These are phyloP conservation scores for Tympanoctomys barrerae DNA, from an alignment of 2,797 vertebrate species.

Conservation along the genomic window DNA sequence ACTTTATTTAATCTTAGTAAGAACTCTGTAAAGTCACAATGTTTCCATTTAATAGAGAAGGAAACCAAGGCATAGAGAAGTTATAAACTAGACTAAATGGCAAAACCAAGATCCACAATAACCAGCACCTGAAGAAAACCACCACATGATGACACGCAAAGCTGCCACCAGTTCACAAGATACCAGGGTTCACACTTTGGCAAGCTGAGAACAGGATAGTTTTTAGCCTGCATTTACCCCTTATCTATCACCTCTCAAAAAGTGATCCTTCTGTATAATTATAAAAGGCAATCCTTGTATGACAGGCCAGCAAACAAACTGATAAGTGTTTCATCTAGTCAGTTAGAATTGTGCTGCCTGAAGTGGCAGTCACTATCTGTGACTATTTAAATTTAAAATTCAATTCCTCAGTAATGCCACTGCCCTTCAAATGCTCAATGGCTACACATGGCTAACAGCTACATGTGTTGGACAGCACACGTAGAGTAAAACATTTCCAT, in stretches of 20 bases:
- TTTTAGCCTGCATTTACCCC: background rate
- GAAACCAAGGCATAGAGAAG: constrained; percentile 8
- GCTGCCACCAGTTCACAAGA: background rate
- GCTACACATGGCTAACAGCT: background rate
- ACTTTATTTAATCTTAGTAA: background rate
- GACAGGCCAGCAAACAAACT: background rate
- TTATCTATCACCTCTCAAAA: background rate
- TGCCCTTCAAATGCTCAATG: constrained; percentile 2
- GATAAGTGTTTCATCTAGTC: background rate
- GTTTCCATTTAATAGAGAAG: background rate
- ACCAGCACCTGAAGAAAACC: constrained; percentile 5
- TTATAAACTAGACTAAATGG: constrained; percentile 38
- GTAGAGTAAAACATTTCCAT: constrained; percentile 14
- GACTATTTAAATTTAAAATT: constrained; percentile 51
- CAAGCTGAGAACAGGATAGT: constrained; percentile 13
- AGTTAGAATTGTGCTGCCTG: background rate
- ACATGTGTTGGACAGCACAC: background rate
- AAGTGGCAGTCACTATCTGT: background rate
- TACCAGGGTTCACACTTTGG: background rate
- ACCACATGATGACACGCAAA: background rate
- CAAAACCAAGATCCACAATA: constrained; percentile 30
- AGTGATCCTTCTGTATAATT: background rate
- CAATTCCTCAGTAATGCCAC: background rate
- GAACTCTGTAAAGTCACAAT: constrained; percentile 3
- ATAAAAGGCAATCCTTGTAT: background rate